Base-by-base conservation (phyloP, 2,113 vertebrate species). In the Coturnix japonica region DNA sequence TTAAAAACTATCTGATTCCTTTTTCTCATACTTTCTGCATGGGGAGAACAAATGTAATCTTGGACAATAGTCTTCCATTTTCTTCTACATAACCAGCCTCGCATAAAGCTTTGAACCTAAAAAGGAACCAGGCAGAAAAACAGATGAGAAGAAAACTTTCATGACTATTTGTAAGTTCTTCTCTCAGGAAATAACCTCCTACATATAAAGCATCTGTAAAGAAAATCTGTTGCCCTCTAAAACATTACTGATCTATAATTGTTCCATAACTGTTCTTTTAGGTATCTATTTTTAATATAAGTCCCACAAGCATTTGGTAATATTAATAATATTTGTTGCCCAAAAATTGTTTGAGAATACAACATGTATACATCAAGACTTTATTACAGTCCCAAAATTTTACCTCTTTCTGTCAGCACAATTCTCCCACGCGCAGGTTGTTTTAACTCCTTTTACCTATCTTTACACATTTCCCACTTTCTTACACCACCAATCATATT, bases 1-100 rank as follows among this genome's bases (percentile, higher is more conserved):
- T 99, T 98, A 97, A 99, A 99, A 96, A 99, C 99, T 13, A 99
- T 99, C 97, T 99, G 99, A 95, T 99, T 99, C 91, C 99, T 98
- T 95, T 99, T 99, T 92, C 99, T 98, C 99, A 99, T 99, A 93
- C 99, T 99, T 96, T 99, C 99, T 19, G 99, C 99, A 21, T 99
- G 99, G n/a, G 99, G 99, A 61, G 99, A 99, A 86, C 99, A 99
- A 95, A 99, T 99, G 94, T 99, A 99, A 96, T 99, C 99, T 95
- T 99, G 99, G 44, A 99, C 99, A 9, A 99, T 99, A 89, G 99
- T 99, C 97, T 99, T 99, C 99, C 99, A 99, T 96, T 99, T 99
- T 93, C 99, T 98, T 94, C 99, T 98, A 86, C 99, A 99, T 43
- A 99, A 96, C 99, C 99, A 99, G 57, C 99, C 99, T 17, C 99